Conservation (phyloP, 2,113 vertebrate species). For the Scortum barcoo region DNA sequence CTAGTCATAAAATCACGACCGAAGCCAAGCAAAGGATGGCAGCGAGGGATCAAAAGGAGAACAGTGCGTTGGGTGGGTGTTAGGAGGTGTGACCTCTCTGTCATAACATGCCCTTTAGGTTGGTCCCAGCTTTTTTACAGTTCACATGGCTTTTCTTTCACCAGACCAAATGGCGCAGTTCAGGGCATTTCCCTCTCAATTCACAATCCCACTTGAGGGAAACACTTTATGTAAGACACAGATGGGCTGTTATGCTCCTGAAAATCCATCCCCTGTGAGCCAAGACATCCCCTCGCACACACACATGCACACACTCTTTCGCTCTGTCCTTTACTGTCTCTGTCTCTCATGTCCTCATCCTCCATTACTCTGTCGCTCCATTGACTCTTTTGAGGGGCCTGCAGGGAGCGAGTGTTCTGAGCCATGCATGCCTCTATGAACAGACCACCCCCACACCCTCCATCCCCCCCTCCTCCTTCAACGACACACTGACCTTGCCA, state of each 20-base stretch:
- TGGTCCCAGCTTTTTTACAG: conserved; percentile 48
- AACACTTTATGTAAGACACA: conserved; percentile 73
- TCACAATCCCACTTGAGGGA: conserved; percentile 63
- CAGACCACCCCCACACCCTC: not conserved
- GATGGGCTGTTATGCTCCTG: conserved; percentile 64
- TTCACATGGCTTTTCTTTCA: conserved; percentile 62
- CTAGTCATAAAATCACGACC: not conserved
- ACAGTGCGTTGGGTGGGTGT: not conserved
- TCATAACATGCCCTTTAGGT: conserved; percentile 52
- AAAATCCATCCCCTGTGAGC: conserved; percentile 45
- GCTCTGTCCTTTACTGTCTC: conserved; percentile 8
- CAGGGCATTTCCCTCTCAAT: conserved; percentile 61
- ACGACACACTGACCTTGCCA: conserved; percentile 44
- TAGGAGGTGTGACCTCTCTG: conserved; percentile 21
- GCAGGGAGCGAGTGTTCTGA: conserved; percentile 46
- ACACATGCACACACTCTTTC: no score
- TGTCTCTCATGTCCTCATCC: conserved; percentile 23
- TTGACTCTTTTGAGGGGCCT: conserved; percentile 48
- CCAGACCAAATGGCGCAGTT: conserved; percentile 58
- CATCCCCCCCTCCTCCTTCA: not conserved
- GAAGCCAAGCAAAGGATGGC: not conserved
- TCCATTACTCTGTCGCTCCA: conserved; percentile 25
- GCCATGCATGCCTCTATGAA: conserved; percentile 13
- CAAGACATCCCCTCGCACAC: conserved; percentile 46
- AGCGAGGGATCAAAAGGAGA: conserved; percentile 7